Conservation (phyloP, 2,888 invertebrate genomes). For the Boloria selene region DNA sequence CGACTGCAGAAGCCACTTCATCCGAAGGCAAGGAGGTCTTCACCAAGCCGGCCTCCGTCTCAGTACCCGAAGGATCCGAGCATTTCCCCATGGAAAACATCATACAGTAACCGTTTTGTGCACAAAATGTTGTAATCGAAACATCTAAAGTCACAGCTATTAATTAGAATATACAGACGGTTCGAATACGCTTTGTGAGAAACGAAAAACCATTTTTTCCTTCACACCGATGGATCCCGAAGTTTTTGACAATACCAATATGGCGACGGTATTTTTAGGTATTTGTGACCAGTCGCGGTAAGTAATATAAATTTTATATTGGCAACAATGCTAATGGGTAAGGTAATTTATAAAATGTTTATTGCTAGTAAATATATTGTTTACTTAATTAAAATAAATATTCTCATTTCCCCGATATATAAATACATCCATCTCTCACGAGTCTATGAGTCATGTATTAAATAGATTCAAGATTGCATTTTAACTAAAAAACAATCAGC, state of each 20-base stretch:
- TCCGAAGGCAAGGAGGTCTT: constrained; percentile 65
- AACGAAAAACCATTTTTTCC: constrained; percentile 78
- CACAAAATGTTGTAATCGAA: constrained; percentile 67
- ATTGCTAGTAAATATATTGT: too few relatives aligned
- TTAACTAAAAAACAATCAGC: too few relatives aligned
- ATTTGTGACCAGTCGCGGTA: constrained; percentile 74
- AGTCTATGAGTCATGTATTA: too few relatives aligned
- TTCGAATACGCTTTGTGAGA: constrained; percentile 60
- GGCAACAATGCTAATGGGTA: constrained; percentile 50
- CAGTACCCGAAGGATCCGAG: constrained; percentile 63
- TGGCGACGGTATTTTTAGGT: constrained; percentile 82
- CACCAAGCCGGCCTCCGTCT: constrained; percentile 62
- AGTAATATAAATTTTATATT: constrained; percentile 56
- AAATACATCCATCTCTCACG: too few relatives aligned
- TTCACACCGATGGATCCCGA: constrained; percentile 70
- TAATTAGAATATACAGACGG: constrained; percentile 65
- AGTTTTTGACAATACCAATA: constrained; percentile 83
- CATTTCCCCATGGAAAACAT: constrained; percentile 79
- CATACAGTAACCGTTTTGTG: constrained; percentile 71
- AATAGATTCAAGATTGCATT: too few relatives aligned
- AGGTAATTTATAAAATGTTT: constrained; percentile 1
- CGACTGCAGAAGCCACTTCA: constrained; percentile 72
- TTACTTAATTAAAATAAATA: too few relatives aligned
- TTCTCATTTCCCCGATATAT: too few relatives aligned
- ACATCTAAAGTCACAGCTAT: constrained; percentile 75